phyloP scores from a whole-genome alignment of 2,113 vertebrate genomes.

The Euleptes europaea region DNA sequence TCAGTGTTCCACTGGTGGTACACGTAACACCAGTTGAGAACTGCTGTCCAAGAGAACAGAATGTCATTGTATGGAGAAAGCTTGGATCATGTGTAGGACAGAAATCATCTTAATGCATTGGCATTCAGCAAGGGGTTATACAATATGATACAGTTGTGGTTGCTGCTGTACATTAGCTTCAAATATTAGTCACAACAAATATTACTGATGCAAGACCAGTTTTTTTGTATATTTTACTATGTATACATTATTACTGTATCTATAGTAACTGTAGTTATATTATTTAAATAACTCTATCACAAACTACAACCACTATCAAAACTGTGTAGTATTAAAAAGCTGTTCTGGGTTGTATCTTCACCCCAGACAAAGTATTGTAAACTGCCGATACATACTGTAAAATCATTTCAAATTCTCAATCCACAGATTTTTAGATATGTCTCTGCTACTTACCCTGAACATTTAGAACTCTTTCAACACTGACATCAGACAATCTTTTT shows the following conservation, averaged over 20 bases:
- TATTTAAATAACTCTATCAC: neutral
- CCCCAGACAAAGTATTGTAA: neutral
- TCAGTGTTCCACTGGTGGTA: too few relatives aligned
- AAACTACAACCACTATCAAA: neutral
- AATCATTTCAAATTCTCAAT: neutral
- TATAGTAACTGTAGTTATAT: neutral
- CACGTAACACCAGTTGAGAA: too few relatives aligned
- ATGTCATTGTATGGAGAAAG: neutral
- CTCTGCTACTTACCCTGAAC: conserved; percentile 89
- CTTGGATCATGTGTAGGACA: neutral
- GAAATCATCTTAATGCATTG: rapidly evolving
- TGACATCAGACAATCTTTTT: conserved; percentile 96
- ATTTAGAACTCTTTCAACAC: conserved; percentile 95
- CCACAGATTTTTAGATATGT: neutral
- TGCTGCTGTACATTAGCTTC: neutral
- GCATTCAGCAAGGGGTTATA: rapidly evolving
- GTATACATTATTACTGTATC: neutral
- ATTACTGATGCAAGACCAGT: neutral
- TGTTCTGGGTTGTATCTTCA: neutral
- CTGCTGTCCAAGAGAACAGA: neutral
- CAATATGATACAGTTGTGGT: neutral
- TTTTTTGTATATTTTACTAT: neutral
- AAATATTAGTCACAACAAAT: neutral
- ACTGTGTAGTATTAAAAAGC: neutral
- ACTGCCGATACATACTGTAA: neutral